Evolutionary conservation across 2,888 invertebrate genomes (phyloP).

Genomic region (Synergus laeviventris): DNA sequence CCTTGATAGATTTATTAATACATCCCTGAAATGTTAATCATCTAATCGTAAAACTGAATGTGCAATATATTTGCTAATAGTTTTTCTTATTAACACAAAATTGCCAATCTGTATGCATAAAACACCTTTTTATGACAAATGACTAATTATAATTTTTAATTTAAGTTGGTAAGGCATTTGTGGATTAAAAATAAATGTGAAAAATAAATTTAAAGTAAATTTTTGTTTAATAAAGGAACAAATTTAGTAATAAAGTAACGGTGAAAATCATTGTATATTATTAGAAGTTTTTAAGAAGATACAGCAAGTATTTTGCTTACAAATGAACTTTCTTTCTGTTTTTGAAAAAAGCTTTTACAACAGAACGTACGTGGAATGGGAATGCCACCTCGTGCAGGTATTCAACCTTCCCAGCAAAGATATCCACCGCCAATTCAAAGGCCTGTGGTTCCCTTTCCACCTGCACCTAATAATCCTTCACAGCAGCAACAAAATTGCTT

Average conservation of each 20-base stretch:
- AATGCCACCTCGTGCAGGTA: conserved; percentile 72
- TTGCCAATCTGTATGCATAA: background rate
- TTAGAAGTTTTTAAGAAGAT: background rate
- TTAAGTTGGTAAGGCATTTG: conserved; percentile 2
- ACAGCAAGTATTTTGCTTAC: background rate
- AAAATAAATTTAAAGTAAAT: background rate
- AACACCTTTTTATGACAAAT: background rate
- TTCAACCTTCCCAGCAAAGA: conserved; percentile 73
- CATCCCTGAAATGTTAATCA: background rate
- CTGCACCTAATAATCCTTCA: conserved; percentile 73
- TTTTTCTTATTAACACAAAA: background rate
- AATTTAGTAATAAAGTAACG: background rate
- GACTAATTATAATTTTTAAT: background rate
- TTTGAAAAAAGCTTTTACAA: conserved; percentile 64
- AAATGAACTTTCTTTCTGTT: conserved; percentile 11
- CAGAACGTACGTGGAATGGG: conserved; percentile 74
- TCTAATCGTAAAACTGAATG: background rate
- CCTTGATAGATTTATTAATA: background rate
- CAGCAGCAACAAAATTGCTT: conserved; percentile 73
- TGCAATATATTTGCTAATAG: background rate
- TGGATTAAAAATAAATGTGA: background rate
- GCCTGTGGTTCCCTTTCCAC: conserved; percentile 77
- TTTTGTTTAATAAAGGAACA: background rate
- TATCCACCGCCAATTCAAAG: conserved; percentile 79
- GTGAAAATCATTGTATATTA: background rate